phyloP scores from a whole-genome alignment of 2,113 vertebrate species.

The Datnioides undecimradiatus region DNA sequence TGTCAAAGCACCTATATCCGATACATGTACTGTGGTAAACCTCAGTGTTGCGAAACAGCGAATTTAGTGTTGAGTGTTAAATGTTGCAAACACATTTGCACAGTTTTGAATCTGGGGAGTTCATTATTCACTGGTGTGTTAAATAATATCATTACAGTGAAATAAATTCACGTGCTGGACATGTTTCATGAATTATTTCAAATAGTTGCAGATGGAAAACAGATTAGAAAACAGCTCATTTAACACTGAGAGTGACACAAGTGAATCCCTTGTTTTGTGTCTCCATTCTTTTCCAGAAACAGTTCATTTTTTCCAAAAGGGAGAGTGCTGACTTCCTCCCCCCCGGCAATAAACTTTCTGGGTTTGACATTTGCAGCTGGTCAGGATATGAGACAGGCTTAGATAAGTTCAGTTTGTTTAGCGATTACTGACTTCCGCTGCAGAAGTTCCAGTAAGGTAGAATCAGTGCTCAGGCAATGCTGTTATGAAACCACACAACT shows the following conservation, averaged over 20 bases:
- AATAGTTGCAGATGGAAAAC: too few relatives aligned
- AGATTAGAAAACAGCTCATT: not conserved
- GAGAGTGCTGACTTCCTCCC: not conserved
- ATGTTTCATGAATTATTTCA: not conserved
- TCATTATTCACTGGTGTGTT: not conserved
- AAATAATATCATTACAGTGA: not conserved
- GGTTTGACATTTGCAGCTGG: not conserved
- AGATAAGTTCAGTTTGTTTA: constrained; percentile 5
- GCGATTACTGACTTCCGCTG: not conserved
- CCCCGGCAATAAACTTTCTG: not conserved
- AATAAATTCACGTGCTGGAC: not conserved
- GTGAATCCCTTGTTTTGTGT: not conserved
- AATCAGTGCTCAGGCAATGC: not conserved
- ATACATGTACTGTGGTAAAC: not conserved
- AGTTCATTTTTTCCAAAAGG: not conserved
- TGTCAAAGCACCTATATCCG: too few relatives aligned
- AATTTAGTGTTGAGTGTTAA: not conserved
- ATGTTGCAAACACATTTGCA: not conserved
- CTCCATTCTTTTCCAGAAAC: not conserved
- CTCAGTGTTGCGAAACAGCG: not conserved
- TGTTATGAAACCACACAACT: not conserved
- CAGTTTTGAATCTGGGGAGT: not conserved
- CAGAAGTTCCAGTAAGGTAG: not conserved
- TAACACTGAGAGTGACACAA: not conserved
- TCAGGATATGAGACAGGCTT: not conserved